Evolutionary conservation across 1,140 invertebrate genomes (phyloP), one percentile per base, ranked within the genome.

Genomic region (Leptinotarsa texana): DNA sequence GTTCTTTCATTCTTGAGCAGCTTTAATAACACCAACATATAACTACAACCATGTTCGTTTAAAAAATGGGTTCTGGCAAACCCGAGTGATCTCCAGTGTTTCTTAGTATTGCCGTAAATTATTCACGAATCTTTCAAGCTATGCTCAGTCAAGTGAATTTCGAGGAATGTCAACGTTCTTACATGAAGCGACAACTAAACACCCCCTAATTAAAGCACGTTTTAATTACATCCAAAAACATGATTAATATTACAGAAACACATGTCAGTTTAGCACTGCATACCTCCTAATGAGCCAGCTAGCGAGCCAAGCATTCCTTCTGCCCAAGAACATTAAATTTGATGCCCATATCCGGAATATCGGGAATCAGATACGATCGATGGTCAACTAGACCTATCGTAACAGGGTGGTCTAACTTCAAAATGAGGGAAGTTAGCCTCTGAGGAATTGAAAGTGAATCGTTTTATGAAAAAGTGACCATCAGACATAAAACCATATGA

Each of bases 261-360:
- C 80, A 83, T 84, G 83, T 84, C 83, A 81, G 82, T 84, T 84
- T 84, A 84, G 82, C 83, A 82, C 82, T 78, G 82, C 83, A 84
- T 84, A 83, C 81, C 83, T 84, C 80, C 81, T 84, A 84, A 84
- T 84, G 83, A 84, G 82, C 72, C 78, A 81, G 75, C 80, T 79
- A 82, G 72, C 78, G 75, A 75, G 74, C 72, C 66, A 72, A 73
- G 79, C 75, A 82, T 82, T 82, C 81, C 77, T 74, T 73, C 69
- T 77, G 78, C 78, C 72, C 77, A 69, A 69, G 63, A 76, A 79
- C 79, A 83, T 83, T 83, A 81, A 80, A 82, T 76, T 79, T 79
- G 80, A 80, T 80, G 78, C 76, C 79, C 78, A 78, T 80, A 82
- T 83, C 82, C 82, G 82, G 80, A 78, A 67, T 79, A 77, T 78